Conservation (phyloP, 1,140 invertebrate genomes). For the Hydropsyche tenuis region DNA sequence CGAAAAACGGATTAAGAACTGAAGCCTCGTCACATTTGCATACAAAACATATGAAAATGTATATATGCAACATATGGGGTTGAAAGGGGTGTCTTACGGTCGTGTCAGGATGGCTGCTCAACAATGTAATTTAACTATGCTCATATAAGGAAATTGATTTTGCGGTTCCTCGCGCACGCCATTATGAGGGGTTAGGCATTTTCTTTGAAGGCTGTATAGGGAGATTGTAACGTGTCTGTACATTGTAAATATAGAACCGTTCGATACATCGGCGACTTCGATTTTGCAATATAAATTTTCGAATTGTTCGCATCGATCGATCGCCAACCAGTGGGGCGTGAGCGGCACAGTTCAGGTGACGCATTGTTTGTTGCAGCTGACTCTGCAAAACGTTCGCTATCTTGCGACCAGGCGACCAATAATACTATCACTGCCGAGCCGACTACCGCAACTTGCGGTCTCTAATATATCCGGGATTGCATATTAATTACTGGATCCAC, state of each 20-base stretch:
- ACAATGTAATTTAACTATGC: slow-evolving; percentile 48
- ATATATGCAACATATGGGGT: background rate
- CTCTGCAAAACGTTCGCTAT: slow-evolving; percentile 32
- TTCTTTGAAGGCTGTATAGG: slow-evolving; percentile 46
- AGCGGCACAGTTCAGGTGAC: background rate
- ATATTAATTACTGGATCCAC: slow-evolving; percentile 32
- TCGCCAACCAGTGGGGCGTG: too few species aligned
- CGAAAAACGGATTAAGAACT: too few species aligned
- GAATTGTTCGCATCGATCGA: too few species aligned
- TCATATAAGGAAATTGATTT: slow-evolving; percentile 50
- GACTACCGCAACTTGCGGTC: slow-evolving; percentile 30
- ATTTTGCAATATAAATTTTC: background rate
- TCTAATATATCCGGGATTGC: slow-evolving; percentile 32
- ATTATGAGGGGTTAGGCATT: slow-evolving; percentile 36
- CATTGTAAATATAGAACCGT: slow-evolving; percentile 12
- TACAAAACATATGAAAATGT: background rate
- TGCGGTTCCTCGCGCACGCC: slow-evolving; percentile 47
- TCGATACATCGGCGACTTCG: background rate
- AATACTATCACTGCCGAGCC: slow-evolving; percentile 28
- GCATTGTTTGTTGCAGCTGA: slow-evolving; percentile 34
- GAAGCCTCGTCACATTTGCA: too few species aligned
- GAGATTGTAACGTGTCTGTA: background rate
- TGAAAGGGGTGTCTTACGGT: background rate
- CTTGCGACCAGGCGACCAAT: slow-evolving; percentile 26
- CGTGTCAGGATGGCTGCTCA: slow-evolving; percentile 40